Evolutionary conservation across 1,140 invertebrate species (phyloP).

Genomic region (Sycobia sp.): DNA sequence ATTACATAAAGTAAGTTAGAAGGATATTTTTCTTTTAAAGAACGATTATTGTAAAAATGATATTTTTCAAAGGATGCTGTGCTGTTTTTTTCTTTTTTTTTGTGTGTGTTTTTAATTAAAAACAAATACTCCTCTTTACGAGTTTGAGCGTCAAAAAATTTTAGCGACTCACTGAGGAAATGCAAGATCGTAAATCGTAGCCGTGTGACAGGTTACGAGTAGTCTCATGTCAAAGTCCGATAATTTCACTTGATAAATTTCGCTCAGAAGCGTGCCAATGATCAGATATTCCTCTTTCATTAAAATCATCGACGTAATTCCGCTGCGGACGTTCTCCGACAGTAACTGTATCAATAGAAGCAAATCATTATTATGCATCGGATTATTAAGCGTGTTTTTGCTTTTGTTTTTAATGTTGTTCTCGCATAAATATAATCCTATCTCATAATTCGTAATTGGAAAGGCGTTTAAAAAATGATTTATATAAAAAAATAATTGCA

Average conservation of each 20-base stretch:
- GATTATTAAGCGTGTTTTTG: no score
- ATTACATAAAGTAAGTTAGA: no score
- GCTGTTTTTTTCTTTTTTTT: no score
- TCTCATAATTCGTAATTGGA: no score
- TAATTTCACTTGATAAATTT: conserved; percentile 82
- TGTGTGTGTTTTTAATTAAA: no score
- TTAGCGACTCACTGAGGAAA: conserved; percentile 76
- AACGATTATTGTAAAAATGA: no score
- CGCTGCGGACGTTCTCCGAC: conserved; percentile 64
- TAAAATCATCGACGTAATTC: conserved; percentile 70
- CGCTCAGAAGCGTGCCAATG: conserved; percentile 77
- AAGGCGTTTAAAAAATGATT: no score
- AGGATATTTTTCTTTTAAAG: no score
- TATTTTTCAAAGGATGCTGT: no score
- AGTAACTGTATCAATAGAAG: conserved; percentile 54
- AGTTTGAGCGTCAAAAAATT: no score
- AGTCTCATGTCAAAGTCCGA: conserved; percentile 72
- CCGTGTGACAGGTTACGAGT: conserved; percentile 80
- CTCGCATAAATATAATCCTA: no score
- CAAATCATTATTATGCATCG: not conserved
- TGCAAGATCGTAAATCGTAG: conserved; percentile 77
- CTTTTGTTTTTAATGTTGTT: not conserved
- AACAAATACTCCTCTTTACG: no score
- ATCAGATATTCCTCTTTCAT: conserved; percentile 66
- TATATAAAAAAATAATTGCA: not conserved